Percentiles rank a stretch among this genome's conserved stretches.
Conservation (phyloP, 2,888 invertebrate genomes). For the Dione juno region DNA sequence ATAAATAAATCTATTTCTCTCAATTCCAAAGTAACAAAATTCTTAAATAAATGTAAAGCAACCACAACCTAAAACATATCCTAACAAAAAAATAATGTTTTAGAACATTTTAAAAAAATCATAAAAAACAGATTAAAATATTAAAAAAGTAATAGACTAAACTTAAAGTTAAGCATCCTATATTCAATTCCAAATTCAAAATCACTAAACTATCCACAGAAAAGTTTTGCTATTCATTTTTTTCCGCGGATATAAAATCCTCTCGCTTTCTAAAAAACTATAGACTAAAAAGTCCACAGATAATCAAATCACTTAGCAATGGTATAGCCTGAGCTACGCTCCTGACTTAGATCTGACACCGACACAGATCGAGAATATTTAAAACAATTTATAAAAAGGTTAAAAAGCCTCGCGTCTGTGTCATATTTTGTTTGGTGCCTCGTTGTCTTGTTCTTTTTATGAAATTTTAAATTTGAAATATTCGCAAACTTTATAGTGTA, state of each 20-base stretch:
- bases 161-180: not conserved
- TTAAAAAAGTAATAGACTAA: not conserved
- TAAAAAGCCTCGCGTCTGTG: slow-evolving; percentile 76
- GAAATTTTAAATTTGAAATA: slow-evolving; percentile 47
- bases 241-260: slow-evolving; percentile 1
- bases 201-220: slow-evolving; percentile 39
- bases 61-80: too few species aligned
- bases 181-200: not conserved
- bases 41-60: too few species aligned
- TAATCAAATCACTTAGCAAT: slow-evolving; percentile 53
- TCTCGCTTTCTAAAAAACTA: too few species aligned
- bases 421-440: slow-evolving; percentile 82
- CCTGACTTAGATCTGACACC: slow-evolving; percentile 81
- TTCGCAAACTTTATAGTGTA: slow-evolving; percentile 44
- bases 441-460: slow-evolving; percentile 40
- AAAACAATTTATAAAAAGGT: slow-evolving; percentile 40
- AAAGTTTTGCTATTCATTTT: slow-evolving; percentile 45
- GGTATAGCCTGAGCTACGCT: slow-evolving; percentile 76
- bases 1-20: too few species aligned
- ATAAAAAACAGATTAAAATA: too few species aligned
- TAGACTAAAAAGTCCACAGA: slow-evolving; percentile 3
- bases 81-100: too few species aligned
- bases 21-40: too few species aligned
- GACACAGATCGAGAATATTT: slow-evolving; percentile 78
- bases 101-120: too few species aligned